phyloP scores from a whole-genome alignment of 2,888 invertebrate genomes.

The Conistra vaccinii region DNA sequence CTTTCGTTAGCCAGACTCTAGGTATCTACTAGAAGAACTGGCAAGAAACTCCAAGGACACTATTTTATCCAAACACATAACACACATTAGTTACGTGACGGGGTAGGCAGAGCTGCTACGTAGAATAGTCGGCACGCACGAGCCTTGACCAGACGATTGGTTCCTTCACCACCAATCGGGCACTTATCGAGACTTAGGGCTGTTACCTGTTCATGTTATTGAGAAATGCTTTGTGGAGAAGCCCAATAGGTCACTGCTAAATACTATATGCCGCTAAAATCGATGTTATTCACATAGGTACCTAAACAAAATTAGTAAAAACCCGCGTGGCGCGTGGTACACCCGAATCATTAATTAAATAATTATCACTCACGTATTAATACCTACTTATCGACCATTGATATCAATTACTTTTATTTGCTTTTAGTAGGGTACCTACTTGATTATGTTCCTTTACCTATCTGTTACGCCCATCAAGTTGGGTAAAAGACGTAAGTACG shows the following conservation, averaged over 20 bases:
- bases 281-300: background rate
- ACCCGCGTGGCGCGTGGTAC: background rate
- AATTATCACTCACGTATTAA: constrained; percentile 17
- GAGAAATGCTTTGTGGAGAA: background rate
- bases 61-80: background rate
- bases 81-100: background rate
- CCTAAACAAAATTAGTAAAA: constrained; percentile 2
- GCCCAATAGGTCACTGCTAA: background rate
- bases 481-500: background rate
- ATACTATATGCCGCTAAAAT: background rate
- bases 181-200: background rate
- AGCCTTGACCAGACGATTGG: too few species aligned
- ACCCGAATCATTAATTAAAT: background rate
- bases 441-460: background rate
- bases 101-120: background rate
- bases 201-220: background rate
- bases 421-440: background rate
- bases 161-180: too few species aligned
- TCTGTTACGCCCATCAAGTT: background rate
- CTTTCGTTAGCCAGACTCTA: too few species aligned
- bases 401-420: constrained; percentile 5
- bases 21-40: background rate
- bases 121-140: background rate
- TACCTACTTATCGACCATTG: background rate
- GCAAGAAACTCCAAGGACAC: background rate